Evolutionary conservation across 2,888 invertebrate species (phyloP), one percentile per base, ranked within the genome.

Genomic region (Ennomos quercinarius): DNA sequence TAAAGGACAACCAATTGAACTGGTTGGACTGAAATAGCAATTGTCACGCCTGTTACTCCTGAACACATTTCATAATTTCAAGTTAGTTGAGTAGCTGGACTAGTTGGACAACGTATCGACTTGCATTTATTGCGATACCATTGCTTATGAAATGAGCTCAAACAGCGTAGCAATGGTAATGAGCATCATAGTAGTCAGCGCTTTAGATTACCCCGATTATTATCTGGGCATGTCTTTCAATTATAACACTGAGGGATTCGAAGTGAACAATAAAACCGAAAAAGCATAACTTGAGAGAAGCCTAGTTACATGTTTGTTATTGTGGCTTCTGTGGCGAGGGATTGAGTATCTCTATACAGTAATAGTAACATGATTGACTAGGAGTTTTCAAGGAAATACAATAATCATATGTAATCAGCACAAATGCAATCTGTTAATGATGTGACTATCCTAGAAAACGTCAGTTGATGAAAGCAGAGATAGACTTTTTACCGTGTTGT

Each of bases 121-220:
- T 51, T 53, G 41, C 40, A 69, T 66, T 72, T 68, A 74, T 86
- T 86, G 83, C 82, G 72, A 80, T 77, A 55, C 27, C 11, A 81
- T 66, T 57, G 66, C 68, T 84, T 80, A 77, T 79, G 82, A 82
- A 83, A 85, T 77, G 62, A 68, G 63, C 70, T 71, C 70, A 69
- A 64, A 71, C 65, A 54, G 48, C 56, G 70, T 72, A 72, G 61
- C 55, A 54, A 27, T 44, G 17, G 36, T 58, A 57, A 63, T 61
- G 49, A 46, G 13, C 44, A 36, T 43, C 39, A 44, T 45, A 38
- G 43, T 39, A 44, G 51, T 10, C 44, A 27, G 17, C 41, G 11
- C 34, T 42, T 42, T 10, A 38, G 37, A 42, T 11, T 13, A 42
- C 8, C 43, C 8, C 49, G 46, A 58, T 27, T 6, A 27, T 27